These are phyloP conservation scores for Pseudonaja textilis DNA, from an alignment of 2,113 vertebrate species.

Conservation along the genomic window DNA sequence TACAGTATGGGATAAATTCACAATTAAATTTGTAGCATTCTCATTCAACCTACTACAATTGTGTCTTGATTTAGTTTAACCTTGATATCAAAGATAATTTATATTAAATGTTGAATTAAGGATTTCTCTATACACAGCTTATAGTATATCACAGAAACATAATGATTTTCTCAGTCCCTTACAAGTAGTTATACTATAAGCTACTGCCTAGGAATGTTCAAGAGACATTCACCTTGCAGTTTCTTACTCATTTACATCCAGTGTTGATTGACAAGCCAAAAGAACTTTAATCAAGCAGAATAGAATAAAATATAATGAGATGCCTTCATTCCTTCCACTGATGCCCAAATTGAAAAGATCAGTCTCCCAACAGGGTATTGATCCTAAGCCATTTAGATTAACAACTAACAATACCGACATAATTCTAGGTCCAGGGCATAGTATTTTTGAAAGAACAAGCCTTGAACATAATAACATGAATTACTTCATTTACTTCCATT, in stretches of 20 bases:
- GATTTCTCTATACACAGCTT: background rate
- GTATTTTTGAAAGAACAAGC: background rate
- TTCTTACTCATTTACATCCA: background rate
- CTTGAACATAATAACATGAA: background rate
- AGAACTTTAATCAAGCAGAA: background rate
- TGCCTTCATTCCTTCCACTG: background rate
- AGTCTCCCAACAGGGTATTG: background rate
- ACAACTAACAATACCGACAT: background rate
- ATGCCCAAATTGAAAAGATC: background rate
- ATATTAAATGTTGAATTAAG: background rate
- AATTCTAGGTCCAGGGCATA: background rate
- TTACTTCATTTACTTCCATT: background rate
- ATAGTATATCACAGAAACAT: background rate
- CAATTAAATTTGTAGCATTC: background rate
- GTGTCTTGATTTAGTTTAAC: background rate
- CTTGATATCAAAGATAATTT: background rate
- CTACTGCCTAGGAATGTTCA: background rate
- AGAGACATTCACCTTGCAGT: background rate
- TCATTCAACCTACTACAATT: background rate
- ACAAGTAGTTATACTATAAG: too few relatives aligned
- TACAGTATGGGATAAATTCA: background rate
- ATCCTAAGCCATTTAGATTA: background rate
- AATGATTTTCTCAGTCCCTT: background rate
- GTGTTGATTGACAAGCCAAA: background rate
- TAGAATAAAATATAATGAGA: background rate